Evolutionary conservation across 2,797 vertebrate genomes (phyloP), one percentile per base, ranked within the genome.

Genomic region (Zonotrichia albicollis): DNA sequence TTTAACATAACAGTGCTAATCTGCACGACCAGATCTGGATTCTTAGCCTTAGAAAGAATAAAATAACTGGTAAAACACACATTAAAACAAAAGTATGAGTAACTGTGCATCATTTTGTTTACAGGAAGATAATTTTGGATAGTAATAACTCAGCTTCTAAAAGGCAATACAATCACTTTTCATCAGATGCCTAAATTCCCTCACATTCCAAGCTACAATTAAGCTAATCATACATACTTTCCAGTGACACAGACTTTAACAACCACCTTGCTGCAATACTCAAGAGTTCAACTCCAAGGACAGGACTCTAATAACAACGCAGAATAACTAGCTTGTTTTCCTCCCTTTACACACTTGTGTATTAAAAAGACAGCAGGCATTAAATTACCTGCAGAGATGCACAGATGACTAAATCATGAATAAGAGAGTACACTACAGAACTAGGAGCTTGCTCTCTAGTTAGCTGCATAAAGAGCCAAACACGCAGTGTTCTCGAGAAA

Each of bases 211-310:
- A 84, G 50, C 32, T 40, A 38, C 82, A 87, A 86, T 85, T 85
- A 93, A 92, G 36, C 61, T 25, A 51, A 67, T 46, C 32, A 42
- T 13, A 48, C 6, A 2, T 65, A 89, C 55, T 95, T 92, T 53
- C 80, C 82, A 78, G 26, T 93, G 93, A 95, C 92, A 92, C 84
- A 95, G 54, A 65, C 58, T 73, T n/a, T 96, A 95, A 96, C 79
- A 64, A 93, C 36, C 1, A 8, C 54, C 66, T 88, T 91, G 66
- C 60, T 85, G 76, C 60, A 84, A 66, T 3, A 78, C 38, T 45
- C 38, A 30, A 27, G 82, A 89, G 78, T 77, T 94, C 90, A 89
- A 38, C 43, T 70, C n/a, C 68, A 74, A 66, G 83, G 42, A 42
- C 0, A 54, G 53, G 70, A 30, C 73, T 87, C 62, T 64, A 95